Evolutionary conservation across 2,797 vertebrate species (phyloP).

Genomic region (Gadopsis bispinosus): DNA sequence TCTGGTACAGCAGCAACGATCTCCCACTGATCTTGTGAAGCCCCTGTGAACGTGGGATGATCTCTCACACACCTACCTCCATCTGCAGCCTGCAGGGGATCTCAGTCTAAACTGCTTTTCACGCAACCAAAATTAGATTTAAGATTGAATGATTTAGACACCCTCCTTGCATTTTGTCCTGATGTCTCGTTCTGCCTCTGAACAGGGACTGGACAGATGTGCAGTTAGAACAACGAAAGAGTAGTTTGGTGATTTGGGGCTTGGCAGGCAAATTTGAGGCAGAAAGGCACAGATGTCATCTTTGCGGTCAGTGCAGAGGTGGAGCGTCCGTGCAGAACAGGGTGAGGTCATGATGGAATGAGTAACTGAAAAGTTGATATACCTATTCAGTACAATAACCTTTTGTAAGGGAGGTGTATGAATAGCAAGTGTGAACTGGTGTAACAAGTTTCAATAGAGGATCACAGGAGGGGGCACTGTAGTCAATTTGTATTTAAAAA

Average conservation of each 20-base stretch:
- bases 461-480: conserved; percentile 23
- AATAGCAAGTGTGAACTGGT: background rate
- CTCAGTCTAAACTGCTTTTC: background rate
- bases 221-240: conserved; percentile 36
- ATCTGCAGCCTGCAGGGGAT: conserved; percentile 6
- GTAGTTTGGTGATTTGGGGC: conserved; percentile 33
- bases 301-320: conserved; percentile 45
- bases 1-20: conserved; percentile 23
- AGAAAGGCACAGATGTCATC: conserved; percentile 51
- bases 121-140: conserved; percentile 6
- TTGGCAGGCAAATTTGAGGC: conserved; percentile 37
- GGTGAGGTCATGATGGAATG: conserved; percentile 18
- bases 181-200: conserved; percentile 15
- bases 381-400: background rate
- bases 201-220: conserved; percentile 27
- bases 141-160: conserved; percentile 17
- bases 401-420: too few relatives aligned
- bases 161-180: conserved; percentile 11
- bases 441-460: background rate
- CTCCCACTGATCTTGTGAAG: conserved; percentile 10
- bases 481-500: background rate
- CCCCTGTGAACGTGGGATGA: background rate
- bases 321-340: conserved; percentile 33
- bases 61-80: conserved; percentile 8
- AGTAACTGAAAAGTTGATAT: background rate